Evolutionary conservation across 2,113 vertebrate species (phyloP).

Genomic region (Laticauda laticaudata): DNA sequence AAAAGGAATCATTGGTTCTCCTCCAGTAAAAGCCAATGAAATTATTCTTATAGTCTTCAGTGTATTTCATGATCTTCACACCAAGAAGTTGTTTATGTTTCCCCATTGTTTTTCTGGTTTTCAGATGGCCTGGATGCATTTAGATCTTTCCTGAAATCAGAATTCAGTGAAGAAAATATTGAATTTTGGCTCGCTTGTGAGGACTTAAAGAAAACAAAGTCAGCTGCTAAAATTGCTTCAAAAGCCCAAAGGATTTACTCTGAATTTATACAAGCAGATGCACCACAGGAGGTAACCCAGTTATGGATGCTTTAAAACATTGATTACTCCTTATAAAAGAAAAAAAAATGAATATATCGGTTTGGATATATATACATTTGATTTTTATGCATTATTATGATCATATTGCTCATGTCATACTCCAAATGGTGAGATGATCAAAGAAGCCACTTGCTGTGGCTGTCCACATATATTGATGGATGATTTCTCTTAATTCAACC

Average conservation of each 20-base stretch:
- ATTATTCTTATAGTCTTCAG: not conserved
- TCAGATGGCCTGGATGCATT: slow-evolving; percentile 88
- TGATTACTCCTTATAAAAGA: not conserved
- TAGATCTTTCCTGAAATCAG: slow-evolving; percentile 85
- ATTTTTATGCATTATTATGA: not conserved
- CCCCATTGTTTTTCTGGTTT: slow-evolving; percentile 36
- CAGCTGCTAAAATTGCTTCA: slow-evolving; percentile 76
- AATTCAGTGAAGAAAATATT: slow-evolving; percentile 96
- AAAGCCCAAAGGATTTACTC: slow-evolving; percentile 85
- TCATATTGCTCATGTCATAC: not conserved
- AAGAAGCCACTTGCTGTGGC: not conserved
- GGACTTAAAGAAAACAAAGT: slow-evolving; percentile 87
- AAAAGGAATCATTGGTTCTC: not conserved
- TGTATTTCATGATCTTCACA: not conserved
- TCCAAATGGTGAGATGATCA: not conserved
- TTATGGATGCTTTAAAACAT: not conserved
- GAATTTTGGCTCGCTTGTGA: slow-evolving; percentile 94
- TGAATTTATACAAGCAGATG: slow-evolving; percentile 84
- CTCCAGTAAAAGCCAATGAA: not conserved
- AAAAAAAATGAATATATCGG: not conserved
- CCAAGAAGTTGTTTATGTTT: not conserved
- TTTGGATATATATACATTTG: not conserved
- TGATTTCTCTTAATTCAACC: not conserved
- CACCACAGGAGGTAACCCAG: slow-evolving; percentile 84
- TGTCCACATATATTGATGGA: not conserved